Conservation (phyloP, 2,888 invertebrate species). For the Ormyrus thymus region DNA sequence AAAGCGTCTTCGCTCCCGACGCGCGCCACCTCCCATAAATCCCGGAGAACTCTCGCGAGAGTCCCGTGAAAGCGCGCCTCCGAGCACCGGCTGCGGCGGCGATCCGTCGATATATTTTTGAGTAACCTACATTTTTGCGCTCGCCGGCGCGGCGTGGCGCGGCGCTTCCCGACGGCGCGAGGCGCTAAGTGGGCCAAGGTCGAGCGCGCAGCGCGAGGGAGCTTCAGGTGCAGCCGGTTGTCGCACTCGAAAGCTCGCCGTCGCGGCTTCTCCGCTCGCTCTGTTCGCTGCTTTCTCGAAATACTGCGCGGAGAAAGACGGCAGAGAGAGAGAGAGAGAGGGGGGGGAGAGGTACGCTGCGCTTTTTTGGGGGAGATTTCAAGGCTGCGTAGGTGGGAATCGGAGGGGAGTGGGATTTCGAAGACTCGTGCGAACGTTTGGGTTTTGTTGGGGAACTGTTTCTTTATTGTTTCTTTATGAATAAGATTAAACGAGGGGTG, state of each 20-base stretch:
- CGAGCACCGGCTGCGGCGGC: background rate
- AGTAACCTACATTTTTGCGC: conserved; percentile 54
- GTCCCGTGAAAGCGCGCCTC: background rate
- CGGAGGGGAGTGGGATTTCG: no score
- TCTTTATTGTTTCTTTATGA: no score
- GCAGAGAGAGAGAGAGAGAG: no score
- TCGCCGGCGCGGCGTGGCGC: background rate
- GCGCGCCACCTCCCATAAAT: background rate
- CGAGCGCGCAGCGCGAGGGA: conserved; percentile 9
- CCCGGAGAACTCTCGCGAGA: background rate
- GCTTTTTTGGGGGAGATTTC: no score
- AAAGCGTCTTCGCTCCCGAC: background rate
- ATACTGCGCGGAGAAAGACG: no score
- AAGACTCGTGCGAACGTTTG: no score
- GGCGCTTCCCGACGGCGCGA: conserved; percentile 23
- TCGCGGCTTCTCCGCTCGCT: no score
- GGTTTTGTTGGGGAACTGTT: no score
- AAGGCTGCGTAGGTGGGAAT: no score
- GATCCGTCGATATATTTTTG: conserved; percentile 51
- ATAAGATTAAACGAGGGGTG: no score
- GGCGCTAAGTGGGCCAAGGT: conserved; percentile 58
- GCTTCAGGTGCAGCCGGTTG: background rate
- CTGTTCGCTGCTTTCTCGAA: no score
- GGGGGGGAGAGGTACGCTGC: background rate
- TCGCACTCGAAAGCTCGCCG: no score